Percentiles rank a stretch among this genome's conserved stretches.
phyloP scores from a whole-genome alignment of 2,113 vertebrate genomes.

The Clarias magur region DNA sequence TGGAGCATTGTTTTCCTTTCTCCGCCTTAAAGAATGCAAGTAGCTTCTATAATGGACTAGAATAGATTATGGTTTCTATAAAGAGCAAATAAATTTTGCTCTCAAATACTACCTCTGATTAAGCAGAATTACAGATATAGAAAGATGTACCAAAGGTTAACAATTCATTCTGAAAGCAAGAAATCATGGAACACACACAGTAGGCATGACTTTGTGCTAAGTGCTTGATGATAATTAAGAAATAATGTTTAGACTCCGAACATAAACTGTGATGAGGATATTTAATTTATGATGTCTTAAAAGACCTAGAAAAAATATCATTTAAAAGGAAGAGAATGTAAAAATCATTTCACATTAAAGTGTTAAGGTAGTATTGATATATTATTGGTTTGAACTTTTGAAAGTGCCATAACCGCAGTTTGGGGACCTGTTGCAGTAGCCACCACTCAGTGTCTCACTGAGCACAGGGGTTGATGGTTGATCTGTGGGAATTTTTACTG shows the following conservation, averaged over 20 bases:
- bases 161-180: not conserved
- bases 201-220: not conserved
- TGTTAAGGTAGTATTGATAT: not conserved
- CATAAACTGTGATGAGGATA: not conserved
- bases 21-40: not conserved
- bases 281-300: not conserved
- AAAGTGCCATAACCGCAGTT: not conserved
- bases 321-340: not conserved
- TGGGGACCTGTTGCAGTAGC: not conserved
- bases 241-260: not conserved
- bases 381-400: not conserved
- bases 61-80: slow-evolving; percentile 5
- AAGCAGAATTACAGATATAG: not conserved
- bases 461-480: not conserved
- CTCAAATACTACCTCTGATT: not conserved
- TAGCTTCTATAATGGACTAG: not conserved
- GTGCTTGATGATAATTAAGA: not conserved
- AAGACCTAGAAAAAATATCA: not conserved
- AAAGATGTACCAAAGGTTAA: not conserved
- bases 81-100: not conserved
- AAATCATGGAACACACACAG: not conserved
- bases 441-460: not conserved
- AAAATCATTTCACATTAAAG: not conserved
- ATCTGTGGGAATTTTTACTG: slow-evolving; percentile 45
- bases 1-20: not conserved